phyloP scores from a whole-genome alignment of 1,140 invertebrate species.

The Danaus melanippus region DNA sequence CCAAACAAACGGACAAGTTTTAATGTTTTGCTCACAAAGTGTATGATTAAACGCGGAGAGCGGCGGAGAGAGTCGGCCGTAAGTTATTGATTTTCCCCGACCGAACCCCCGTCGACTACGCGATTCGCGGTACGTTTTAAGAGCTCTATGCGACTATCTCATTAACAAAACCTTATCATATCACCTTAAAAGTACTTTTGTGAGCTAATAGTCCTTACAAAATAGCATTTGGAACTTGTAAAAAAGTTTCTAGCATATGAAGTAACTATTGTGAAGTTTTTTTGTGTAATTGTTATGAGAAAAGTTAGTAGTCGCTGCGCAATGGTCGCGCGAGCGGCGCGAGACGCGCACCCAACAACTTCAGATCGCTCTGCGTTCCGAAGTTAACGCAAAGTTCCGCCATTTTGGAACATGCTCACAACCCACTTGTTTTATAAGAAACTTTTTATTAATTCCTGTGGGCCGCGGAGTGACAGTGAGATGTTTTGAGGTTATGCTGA shows the following conservation, averaged over 20 bases:
- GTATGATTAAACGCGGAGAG: slow-evolving; percentile 71
- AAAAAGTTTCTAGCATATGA: slow-evolving; percentile 42
- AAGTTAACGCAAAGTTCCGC: slow-evolving; percentile 74
- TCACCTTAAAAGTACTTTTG: slow-evolving; percentile 41
- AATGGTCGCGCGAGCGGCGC: slow-evolving; percentile 40
- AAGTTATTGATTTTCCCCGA: slow-evolving; percentile 74
- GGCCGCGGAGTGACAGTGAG: slow-evolving; percentile 71
- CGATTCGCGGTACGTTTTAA: slow-evolving; percentile 56
- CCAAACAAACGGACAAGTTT: slow-evolving; percentile 71
- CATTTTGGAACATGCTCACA: slow-evolving; percentile 74
- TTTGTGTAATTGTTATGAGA: slow-evolving; percentile 49
- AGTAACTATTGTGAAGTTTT: slow-evolving; percentile 53
- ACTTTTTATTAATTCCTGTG: slow-evolving; percentile 74
- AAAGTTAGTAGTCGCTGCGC: slow-evolving; percentile 64
- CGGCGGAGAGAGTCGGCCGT: slow-evolving; percentile 70
- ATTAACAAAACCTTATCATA: slow-evolving; percentile 39
- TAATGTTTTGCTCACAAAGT: slow-evolving; percentile 72
- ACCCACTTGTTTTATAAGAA: slow-evolving; percentile 75
- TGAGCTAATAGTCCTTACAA: slow-evolving; percentile 19
- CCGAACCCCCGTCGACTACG: slow-evolving; percentile 66
- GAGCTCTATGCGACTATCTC: slow-evolving; percentile 36
- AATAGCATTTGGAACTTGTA: slow-evolving; percentile 33
- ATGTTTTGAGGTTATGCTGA: slow-evolving; percentile 70
- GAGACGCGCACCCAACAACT: slow-evolving; percentile 67
- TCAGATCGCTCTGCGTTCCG: slow-evolving; percentile 70